Conservation (phyloP, 2,888 invertebrate genomes). For the Agrotis puta region DNA sequence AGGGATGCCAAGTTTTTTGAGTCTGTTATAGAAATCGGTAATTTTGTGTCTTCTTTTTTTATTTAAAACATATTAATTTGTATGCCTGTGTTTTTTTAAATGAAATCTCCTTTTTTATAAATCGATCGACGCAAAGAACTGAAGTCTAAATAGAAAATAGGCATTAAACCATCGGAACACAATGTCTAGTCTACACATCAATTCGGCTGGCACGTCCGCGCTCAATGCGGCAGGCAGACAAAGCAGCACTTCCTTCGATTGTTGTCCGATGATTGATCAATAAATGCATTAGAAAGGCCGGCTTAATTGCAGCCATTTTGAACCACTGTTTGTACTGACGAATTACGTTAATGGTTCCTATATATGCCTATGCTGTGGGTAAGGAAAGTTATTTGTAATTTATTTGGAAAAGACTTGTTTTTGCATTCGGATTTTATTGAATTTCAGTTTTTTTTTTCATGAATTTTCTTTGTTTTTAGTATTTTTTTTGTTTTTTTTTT, state of each 20-base stretch:
- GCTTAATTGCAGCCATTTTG: constrained; percentile 86
- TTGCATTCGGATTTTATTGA: not conserved
- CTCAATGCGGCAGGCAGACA: constrained; percentile 79
- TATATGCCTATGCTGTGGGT: constrained; percentile 49
- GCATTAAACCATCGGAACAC: constrained; percentile 47
- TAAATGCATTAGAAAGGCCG: constrained; percentile 87
- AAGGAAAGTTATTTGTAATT: constrained; percentile 35
- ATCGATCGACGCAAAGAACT: too few species aligned
- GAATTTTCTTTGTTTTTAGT: not conserved
- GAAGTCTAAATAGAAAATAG: constrained; percentile 30
- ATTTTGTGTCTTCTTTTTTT: too few species aligned
- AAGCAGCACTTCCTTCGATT: constrained; percentile 85
- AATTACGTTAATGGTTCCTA: constrained; percentile 71
- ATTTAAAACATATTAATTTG: too few species aligned
- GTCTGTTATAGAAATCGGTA: too few species aligned
- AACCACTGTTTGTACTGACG: constrained; percentile 85
- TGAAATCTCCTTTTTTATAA: too few species aligned
- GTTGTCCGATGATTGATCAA: constrained; percentile 89
- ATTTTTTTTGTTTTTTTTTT: not conserved
- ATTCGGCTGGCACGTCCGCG: constrained; percentile 80
- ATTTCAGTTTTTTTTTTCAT: not conserved
- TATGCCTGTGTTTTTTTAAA: too few species aligned
- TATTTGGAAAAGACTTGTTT: constrained; percentile 5
- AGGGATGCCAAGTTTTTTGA: too few species aligned
- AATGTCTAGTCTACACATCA: constrained; percentile 64